These are phyloP conservation scores for Drosophila virilis DNA, from an alignment of 1,140 invertebrate species.

Conservation along the genomic window DNA sequence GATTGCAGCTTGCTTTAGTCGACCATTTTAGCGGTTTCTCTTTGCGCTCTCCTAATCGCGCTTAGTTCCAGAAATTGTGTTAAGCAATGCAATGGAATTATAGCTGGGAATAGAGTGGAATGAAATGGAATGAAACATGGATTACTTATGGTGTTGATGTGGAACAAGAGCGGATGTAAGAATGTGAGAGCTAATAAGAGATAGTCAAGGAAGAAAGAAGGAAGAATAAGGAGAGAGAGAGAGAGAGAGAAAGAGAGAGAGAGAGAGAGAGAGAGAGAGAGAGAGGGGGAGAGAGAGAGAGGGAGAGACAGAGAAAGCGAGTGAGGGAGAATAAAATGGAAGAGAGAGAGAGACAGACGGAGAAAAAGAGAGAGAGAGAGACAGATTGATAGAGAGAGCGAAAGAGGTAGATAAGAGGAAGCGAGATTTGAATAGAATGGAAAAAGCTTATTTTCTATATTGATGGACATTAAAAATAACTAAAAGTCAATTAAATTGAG, in stretches of 20 bases:
- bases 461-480: too few species aligned
- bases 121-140: background rate
- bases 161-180: background rate
- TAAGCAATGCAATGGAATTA: conserved; percentile 5
- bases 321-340: background rate
- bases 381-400: background rate
- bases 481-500: too few species aligned
- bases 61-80: background rate
- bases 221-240: background rate
- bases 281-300: background rate
- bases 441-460: too few species aligned
- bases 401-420: background rate
- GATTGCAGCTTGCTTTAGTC: background rate
- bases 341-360: background rate
- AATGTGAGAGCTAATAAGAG: background rate
- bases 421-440: too few species aligned
- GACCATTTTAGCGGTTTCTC: background rate
- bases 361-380: background rate
- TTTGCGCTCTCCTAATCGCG: background rate
- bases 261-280: background rate
- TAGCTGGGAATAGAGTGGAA: background rate
- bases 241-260: background rate
- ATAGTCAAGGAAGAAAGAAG: background rate
- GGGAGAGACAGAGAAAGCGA: background rate
- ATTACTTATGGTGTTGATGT: background rate